phyloP scores from a whole-genome alignment of 2,113 vertebrate species.

The Rhinichthys klamathensis region DNA sequence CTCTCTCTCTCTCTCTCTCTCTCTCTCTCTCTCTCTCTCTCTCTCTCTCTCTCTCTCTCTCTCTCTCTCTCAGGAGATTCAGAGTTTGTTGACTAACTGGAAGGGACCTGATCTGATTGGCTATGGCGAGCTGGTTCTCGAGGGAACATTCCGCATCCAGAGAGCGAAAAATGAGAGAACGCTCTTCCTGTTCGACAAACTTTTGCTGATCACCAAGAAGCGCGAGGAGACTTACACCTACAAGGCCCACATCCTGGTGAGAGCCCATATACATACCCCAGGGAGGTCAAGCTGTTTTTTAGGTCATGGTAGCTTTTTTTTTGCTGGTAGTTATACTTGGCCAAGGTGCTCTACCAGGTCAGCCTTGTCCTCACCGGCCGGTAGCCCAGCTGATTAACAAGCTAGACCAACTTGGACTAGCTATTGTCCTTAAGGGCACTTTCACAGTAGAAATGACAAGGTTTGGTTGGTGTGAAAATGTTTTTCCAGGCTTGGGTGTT shows the following conservation, averaged over 20 bases:
- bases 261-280: conserved; percentile 49
- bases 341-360: background rate
- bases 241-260: conserved; percentile 96
- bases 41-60: conserved; percentile 27
- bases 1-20: conserved; percentile 50
- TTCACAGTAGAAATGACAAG: no score
- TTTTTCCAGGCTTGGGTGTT: no score
- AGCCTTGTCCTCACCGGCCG: background rate
- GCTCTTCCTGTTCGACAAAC: conserved; percentile 93
- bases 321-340: background rate
- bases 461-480: no score
- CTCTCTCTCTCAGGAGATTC: conserved; percentile 85
- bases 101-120: conserved; percentile 96
- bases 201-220: conserved; percentile 96
- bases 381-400: no score
- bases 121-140: conserved; percentile 93
- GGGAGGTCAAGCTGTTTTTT: background rate
- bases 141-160: conserved; percentile 96
- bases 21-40: conserved; percentile 46
- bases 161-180: conserved; percentile 96
- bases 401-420: no score
- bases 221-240: conserved; percentile 92
- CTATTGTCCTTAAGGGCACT: no score
- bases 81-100: conserved; percentile 97
- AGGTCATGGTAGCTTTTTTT: background rate